Evolutionary conservation across 2,888 invertebrate genomes (phyloP).

Genomic region (Thumatha senex): DNA sequence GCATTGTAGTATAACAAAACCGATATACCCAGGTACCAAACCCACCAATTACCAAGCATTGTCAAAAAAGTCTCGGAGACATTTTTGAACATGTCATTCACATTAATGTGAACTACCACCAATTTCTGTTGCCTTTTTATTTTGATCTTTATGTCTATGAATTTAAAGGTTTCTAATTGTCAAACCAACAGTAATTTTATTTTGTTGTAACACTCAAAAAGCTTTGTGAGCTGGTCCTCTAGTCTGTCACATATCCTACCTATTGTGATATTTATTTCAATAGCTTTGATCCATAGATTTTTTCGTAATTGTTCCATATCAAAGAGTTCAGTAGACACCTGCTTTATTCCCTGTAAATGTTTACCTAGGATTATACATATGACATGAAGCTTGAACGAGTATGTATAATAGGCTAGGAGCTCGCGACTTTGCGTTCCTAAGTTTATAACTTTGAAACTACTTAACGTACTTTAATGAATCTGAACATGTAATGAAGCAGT

Average conservation of each 20-base stretch:
- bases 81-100: conserved; percentile 80
- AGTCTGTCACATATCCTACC: conserved; percentile 80
- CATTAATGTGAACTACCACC: conserved; percentile 31
- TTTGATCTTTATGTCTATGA: conserved; percentile 33
- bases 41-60: conserved; percentile 80
- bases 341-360: conserved; percentile 49
- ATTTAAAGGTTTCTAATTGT: conserved; percentile 1
- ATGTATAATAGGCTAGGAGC: conserved; percentile 20
- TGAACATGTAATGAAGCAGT: conserved; percentile 35
- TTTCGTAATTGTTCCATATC: conserved; percentile 52
- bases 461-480: conserved; percentile 38
- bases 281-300: conserved; percentile 63
- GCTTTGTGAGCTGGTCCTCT: conserved; percentile 74
- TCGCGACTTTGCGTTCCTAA: conserved; percentile 19
- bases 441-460: conserved; percentile 36
- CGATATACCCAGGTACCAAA: conserved; percentile 78
- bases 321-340: conserved; percentile 73
- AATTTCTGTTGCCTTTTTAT: conserved; percentile 18
- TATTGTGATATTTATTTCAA: conserved; percentile 75
- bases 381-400: conserved; percentile 19
- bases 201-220: conserved; percentile 62
- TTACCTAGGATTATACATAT: conserved; percentile 35
- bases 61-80: conserved; percentile 78
- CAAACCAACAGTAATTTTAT: conserved; percentile 15
- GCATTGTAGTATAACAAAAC: conserved; percentile 77